phyloP scores from a whole-genome alignment of 2,113 vertebrate species.

The Rhea americana region DNA sequence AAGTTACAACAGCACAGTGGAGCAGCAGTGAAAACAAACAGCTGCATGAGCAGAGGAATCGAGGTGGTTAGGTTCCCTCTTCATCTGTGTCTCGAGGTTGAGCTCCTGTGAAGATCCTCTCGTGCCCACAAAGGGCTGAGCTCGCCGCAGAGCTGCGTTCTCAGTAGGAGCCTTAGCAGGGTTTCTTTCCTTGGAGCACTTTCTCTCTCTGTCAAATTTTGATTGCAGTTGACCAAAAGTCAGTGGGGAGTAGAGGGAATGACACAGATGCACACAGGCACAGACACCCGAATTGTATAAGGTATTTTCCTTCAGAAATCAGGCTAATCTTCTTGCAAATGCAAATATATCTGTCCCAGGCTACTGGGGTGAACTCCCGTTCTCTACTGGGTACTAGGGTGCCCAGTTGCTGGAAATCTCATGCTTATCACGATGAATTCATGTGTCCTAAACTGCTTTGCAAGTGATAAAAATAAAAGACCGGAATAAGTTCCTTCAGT shows the following conservation, averaged over 20 bases:
- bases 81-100: not conserved
- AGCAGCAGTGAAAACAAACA: not conserved
- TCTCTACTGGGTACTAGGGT: not conserved
- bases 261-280: accelerated
- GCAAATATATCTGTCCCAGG: not conserved
- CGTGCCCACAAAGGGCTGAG: not conserved
- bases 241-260: not conserved
- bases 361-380: accelerated
- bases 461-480: slow-evolving; percentile 8
- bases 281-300: accelerated
- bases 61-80: not conserved
- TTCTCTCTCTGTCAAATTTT: not conserved
- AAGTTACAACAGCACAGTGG: not conserved
- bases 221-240: not conserved
- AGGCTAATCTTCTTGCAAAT: not conserved
- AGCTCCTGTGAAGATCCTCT: not conserved
- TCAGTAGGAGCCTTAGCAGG: not conserved
- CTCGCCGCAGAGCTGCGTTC: not conserved
- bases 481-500: slow-evolving; percentile 2
- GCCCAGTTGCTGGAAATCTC: not conserved
- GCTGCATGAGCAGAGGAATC: not conserved
- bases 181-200: not conserved
- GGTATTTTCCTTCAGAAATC: not conserved
- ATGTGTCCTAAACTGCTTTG: not conserved
- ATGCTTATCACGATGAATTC: not conserved